These are phyloP conservation scores for Echiichthys vipera DNA, from an alignment of 2,797 vertebrate genomes.

Conservation along the genomic window DNA sequence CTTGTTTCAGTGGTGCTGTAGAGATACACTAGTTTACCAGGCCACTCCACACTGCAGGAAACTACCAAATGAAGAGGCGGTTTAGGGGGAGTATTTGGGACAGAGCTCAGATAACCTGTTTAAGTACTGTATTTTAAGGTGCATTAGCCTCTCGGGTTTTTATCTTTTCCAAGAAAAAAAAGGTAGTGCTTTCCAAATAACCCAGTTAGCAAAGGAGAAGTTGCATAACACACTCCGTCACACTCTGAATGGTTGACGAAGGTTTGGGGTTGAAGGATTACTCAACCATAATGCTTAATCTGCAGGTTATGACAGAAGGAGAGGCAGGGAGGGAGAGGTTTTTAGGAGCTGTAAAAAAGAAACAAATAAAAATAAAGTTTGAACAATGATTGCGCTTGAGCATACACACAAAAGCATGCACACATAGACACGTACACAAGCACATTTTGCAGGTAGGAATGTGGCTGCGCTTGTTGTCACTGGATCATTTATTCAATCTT, in stretches of 20 bases:
- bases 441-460: conserved; percentile 30
- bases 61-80: neutral
- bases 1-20: neutral
- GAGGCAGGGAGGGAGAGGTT: neutral
- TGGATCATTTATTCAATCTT: neutral
- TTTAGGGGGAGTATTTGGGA: neutral
- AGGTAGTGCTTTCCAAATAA: conserved; percentile 28
- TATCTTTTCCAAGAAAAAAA: conserved; percentile 40
- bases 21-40: neutral
- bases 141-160: conserved; percentile 15
- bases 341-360: neutral
- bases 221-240: conserved; percentile 70
- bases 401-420: conserved; percentile 11
- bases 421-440: conserved; percentile 8
- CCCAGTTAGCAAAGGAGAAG: conserved; percentile 56
- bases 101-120: conserved; percentile 4
- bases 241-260: conserved; percentile 56
- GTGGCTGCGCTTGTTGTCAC: conserved; percentile 13
- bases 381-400: conserved; percentile 22
- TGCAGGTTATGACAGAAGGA: conserved; percentile 61
- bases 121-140: conserved; percentile 20
- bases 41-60: neutral
- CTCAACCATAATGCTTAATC: conserved; percentile 70
- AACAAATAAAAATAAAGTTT: conserved; percentile 14
- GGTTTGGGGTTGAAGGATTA: conserved; percentile 66